These are phyloP conservation scores for Hirtodrosophila trivittata DNA, from an alignment of 2,888 invertebrate genomes.

Conservation along the genomic window DNA sequence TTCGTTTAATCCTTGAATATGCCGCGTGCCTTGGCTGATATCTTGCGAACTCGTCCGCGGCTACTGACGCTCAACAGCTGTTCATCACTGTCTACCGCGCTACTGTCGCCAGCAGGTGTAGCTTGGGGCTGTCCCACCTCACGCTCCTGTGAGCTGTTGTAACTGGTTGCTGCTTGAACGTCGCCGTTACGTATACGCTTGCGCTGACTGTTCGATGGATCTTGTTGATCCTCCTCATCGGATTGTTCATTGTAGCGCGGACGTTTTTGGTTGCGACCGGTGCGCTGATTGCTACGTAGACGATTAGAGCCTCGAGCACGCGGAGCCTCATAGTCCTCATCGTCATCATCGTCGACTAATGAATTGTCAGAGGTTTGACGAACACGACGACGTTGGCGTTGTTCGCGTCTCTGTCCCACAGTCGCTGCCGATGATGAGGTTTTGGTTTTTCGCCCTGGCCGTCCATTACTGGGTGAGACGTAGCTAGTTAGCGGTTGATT, in stretches of 20 bases:
- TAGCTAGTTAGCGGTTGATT: conserved; percentile 84
- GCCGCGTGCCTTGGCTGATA: conserved; percentile 91
- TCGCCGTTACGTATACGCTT: conserved; percentile 67
- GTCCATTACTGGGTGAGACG: conserved; percentile 70
- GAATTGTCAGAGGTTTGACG: conserved; percentile 64
- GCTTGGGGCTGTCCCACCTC: conserved; percentile 18
- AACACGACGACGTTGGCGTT: conserved; percentile 51
- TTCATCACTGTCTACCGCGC: conserved; percentile 73
- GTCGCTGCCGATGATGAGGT: conserved; percentile 43
- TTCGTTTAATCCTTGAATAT: conserved; percentile 84
- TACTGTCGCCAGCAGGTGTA: conserved; percentile 46
- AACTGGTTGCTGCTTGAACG: conserved; percentile 27
- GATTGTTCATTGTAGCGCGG: conserved; percentile 87
- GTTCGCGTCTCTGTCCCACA: conserved; percentile 49
- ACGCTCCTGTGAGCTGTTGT: conserved; percentile 45
- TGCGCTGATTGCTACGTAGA: conserved; percentile 63
- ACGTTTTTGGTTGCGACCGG: conserved; percentile 84
- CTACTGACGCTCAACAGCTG: conserved; percentile 88
- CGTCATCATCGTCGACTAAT: conserved; percentile 72
- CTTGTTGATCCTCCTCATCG: conserved; percentile 84
- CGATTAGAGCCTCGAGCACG: conserved; percentile 34
- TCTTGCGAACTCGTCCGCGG: conserved; percentile 92
- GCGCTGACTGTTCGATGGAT: conserved; percentile 32
- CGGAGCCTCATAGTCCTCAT: conserved; percentile 73
- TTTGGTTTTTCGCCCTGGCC: conserved; percentile 52